phyloP scores from a whole-genome alignment of 1,140 invertebrate species.

The Araneus ventricosus region DNA sequence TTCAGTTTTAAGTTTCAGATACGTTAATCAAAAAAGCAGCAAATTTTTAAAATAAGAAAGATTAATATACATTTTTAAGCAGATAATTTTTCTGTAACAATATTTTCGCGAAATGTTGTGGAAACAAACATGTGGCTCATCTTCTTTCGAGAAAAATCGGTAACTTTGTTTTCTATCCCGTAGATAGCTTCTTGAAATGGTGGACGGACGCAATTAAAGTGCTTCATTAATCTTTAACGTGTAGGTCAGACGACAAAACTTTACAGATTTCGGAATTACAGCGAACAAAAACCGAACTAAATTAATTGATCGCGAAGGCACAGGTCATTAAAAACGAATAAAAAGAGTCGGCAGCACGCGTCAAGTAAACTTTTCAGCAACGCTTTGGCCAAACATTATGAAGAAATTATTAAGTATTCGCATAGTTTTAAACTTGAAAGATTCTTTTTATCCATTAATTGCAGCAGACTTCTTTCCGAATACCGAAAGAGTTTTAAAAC shows the following conservation, averaged over 20 bases:
- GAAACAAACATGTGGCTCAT: too few species aligned
- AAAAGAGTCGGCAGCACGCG: not conserved
- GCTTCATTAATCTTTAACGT: not conserved
- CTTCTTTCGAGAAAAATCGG: not conserved
- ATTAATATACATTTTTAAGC: not conserved
- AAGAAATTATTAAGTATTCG: slow-evolving; percentile 64
- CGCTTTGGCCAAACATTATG: not conserved
- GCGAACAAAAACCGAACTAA: slow-evolving; percentile 6
- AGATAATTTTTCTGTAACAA: too few species aligned
- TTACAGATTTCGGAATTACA: not conserved
- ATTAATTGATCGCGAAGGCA: slow-evolving; percentile 18
- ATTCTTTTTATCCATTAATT: slow-evolving; percentile 64
- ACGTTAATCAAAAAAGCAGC: not conserved
- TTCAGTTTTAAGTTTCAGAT: too few species aligned
- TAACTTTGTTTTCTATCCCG: not conserved
- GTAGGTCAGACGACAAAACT: slow-evolving; percentile 2
- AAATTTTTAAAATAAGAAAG: not conserved
- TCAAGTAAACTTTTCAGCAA: not conserved
- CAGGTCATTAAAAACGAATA: slow-evolving; percentile 34
- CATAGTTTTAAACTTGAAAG: slow-evolving; percentile 59
- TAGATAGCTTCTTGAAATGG: not conserved
- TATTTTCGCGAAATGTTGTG: not conserved
- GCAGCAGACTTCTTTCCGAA: slow-evolving; percentile 6
- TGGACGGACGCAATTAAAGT: not conserved
- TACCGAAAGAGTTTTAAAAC: slow-evolving; percentile 64